Percentiles rank a stretch among this genome's conserved stretches.
Conservation (phyloP, 2,888 invertebrate species). For the Mellilla xanthometata region DNA sequence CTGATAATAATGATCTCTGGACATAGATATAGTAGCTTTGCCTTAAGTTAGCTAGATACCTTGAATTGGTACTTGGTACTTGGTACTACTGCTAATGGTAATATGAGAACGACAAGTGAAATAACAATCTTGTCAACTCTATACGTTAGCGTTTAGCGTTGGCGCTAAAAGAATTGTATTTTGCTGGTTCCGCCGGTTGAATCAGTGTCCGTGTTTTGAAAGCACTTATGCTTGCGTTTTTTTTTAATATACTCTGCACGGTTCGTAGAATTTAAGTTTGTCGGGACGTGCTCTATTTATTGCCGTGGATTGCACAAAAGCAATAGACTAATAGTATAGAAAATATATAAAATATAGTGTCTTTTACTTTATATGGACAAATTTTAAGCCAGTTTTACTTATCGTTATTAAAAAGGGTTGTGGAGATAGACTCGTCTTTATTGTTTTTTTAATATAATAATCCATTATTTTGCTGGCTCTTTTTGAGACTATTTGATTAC, state of each 20-base stretch:
- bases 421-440: conserved; percentile 68
- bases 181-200: too few species aligned
- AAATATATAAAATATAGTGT: conserved; percentile 8
- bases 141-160: too few species aligned
- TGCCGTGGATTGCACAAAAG: conserved; percentile 9
- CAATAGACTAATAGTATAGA: conserved; percentile 20
- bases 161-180: too few species aligned
- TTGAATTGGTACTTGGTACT: too few species aligned
- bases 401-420: conserved; percentile 64
- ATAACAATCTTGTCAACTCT: too few species aligned
- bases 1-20: too few species aligned
- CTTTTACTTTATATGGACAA: conserved; percentile 22
- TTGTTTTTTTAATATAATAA: conserved; percentile 18
- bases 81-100: too few species aligned
- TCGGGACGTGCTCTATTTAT: conserved; percentile 11
- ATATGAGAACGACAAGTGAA: too few species aligned
- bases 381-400: conserved; percentile 20
- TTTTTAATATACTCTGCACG: neutral
- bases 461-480: conserved; percentile 18
- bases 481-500: conserved; percentile 23
- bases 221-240: too few species aligned
- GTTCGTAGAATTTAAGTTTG: neutral
- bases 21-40: too few species aligned
- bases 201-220: too few species aligned
- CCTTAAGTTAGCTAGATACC: too few species aligned